Conservation (phyloP, 2,888 invertebrate species). For the Heliothis peltigera region DNA sequence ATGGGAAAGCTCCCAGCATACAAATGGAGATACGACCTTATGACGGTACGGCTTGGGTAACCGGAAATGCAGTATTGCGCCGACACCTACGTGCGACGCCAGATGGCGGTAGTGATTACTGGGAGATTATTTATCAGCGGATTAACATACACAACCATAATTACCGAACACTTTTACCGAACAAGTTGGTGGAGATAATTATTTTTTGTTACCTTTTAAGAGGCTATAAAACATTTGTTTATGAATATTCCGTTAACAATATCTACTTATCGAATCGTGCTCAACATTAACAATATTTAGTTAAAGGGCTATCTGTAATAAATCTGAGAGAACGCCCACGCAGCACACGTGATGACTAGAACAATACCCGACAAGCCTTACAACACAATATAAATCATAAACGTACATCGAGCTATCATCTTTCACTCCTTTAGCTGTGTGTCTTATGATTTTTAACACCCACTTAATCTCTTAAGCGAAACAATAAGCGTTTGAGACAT, state of each 20-base stretch:
- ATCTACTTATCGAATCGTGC: conserved; percentile 63
- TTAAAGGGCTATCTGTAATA: conserved; percentile 79
- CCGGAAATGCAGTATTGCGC: conserved; percentile 68
- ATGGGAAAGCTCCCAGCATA: conserved; percentile 89
- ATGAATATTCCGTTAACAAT: conserved; percentile 39
- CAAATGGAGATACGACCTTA: conserved; percentile 83
- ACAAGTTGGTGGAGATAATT: not conserved
- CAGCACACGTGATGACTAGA: conserved; percentile 71
- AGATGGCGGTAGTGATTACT: conserved; percentile 61
- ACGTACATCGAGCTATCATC: conserved; percentile 81
- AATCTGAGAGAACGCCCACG: conserved; percentile 85
- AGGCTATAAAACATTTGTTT: conserved; percentile 33
- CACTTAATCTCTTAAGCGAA: conserved; percentile 82
- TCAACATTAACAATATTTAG: conserved; percentile 71
- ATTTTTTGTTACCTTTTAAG: conserved; percentile 14
- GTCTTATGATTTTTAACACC: conserved; percentile 89
- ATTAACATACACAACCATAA: conserved; percentile 41
- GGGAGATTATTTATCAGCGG: conserved; percentile 40
- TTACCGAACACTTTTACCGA: conserved; percentile 26
- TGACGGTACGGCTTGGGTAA: conserved; percentile 64
- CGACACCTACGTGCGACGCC: conserved; percentile 64
- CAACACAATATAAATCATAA: conserved; percentile 87
- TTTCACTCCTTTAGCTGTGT: conserved; percentile 82
- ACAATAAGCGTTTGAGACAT: conserved; percentile 78
- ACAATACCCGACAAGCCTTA: conserved; percentile 83